phyloP scores from a whole-genome alignment of 1,140 invertebrate genomes.

The Anastatus disparis region DNA sequence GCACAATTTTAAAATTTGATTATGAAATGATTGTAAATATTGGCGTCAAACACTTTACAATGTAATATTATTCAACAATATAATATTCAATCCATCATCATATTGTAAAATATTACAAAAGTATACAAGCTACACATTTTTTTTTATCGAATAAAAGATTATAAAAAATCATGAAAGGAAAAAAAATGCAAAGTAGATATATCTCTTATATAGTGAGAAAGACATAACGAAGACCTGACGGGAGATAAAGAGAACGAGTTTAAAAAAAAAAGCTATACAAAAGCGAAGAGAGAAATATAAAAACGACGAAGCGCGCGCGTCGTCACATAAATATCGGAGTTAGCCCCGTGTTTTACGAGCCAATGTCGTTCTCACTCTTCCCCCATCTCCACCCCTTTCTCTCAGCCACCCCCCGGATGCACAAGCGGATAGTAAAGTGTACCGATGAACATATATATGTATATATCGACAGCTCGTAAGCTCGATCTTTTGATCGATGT shows the following conservation, averaged over 20 bases:
- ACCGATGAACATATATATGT: not conserved
- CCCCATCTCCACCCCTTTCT: too few species aligned
- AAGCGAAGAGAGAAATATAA: constrained; percentile 45
- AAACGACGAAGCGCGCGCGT: constrained; percentile 46
- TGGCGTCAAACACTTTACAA: too few species aligned
- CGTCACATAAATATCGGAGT: constrained; percentile 63
- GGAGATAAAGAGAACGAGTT: not conserved
- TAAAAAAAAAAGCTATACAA: not conserved
- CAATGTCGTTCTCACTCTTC: too few species aligned
- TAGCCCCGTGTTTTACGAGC: constrained; percentile 62
- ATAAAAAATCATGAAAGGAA: constrained; percentile 19
- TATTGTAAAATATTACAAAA: too few species aligned
- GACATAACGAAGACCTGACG: constrained; percentile 7
- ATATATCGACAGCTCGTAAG: constrained; percentile 58
- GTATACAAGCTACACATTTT: too few species aligned
- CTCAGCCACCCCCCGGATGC: not conserved
- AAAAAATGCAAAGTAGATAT: constrained; percentile 21
- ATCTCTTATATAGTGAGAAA: not conserved
- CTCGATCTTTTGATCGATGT: constrained; percentile 65
- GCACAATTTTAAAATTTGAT: too few species aligned
- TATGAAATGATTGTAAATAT: too few species aligned
- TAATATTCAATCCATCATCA: too few species aligned
- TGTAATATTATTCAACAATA: too few species aligned
- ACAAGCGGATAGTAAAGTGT: not conserved
- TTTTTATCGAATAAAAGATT: too few species aligned